Conservation (phyloP, 1,140 invertebrate genomes). For the Pseudomyrmex flavicornis region DNA sequence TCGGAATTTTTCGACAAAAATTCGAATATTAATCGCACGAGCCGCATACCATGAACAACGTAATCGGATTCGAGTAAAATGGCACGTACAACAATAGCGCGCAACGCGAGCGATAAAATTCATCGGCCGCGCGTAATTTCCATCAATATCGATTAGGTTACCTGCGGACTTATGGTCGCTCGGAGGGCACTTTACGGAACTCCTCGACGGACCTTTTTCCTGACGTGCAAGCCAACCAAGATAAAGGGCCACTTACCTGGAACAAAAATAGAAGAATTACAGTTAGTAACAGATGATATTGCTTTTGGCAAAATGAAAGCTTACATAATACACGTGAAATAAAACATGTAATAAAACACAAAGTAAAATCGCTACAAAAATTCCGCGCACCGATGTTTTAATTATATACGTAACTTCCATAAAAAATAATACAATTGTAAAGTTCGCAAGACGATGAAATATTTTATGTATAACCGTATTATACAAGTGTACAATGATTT, state of each 20-base stretch:
- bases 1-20: slow-evolving; percentile 47
- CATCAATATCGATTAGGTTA: slow-evolving; percentile 50
- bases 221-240: slow-evolving; percentile 40
- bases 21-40: slow-evolving; percentile 61
- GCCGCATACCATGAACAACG: slow-evolving; percentile 1
- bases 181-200: slow-evolving; percentile 32
- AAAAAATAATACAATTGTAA: too few relatives aligned
- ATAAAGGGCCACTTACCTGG: slow-evolving; percentile 37
- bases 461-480: neutral
- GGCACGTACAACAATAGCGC: slow-evolving; percentile 15
- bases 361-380: neutral
- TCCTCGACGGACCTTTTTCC: slow-evolving; percentile 12
- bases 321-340: neutral
- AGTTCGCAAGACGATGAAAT: neutral
- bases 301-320: neutral
- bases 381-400: neutral
- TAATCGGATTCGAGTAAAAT: slow-evolving; percentile 16
- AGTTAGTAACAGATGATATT: slow-evolving; percentile 10
- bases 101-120: slow-evolving; percentile 39
- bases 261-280: slow-evolving; percentile 42
- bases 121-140: slow-evolving; percentile 18
- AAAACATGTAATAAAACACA: too few relatives aligned
- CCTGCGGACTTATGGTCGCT: slow-evolving; percentile 12
- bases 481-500: neutral
- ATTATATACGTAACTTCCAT: neutral